Conservation (phyloP, 2,113 vertebrate genomes). For the Chionis minor region DNA sequence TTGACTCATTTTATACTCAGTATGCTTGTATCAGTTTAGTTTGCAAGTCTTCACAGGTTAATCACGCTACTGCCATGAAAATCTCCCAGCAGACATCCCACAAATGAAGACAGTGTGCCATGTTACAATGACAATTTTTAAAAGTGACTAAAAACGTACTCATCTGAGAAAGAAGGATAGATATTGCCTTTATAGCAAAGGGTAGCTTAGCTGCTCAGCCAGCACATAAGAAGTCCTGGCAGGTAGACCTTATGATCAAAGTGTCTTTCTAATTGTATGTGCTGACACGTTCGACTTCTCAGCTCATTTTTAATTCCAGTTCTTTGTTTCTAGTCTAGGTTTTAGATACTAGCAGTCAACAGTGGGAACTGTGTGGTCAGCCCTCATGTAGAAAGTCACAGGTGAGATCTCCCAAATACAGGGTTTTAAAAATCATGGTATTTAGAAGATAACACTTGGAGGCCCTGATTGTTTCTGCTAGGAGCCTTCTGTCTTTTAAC, state of each 20-base stretch:
- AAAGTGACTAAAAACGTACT: background rate
- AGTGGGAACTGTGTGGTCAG: background rate
- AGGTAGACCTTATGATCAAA: background rate
- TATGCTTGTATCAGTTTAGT: background rate
- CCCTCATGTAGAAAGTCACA: background rate
- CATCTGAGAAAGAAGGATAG: background rate
- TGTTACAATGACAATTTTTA: background rate
- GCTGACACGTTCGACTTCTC: background rate
- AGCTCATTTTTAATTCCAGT: background rate
- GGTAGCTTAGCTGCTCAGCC: background rate
- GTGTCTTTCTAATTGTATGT: background rate
- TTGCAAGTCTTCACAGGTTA: background rate
- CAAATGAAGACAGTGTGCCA: background rate
- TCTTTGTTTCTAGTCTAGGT: background rate
- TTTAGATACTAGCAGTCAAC: background rate
- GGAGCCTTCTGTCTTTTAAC: background rate
- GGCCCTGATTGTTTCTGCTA: background rate
- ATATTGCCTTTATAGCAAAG: background rate
- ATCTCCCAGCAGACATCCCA: background rate
- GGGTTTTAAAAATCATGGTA: background rate
- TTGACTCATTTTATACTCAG: background rate
- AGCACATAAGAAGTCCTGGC: background rate
- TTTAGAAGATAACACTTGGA: background rate
- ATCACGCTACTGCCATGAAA: background rate
- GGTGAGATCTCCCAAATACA: background rate